Evolutionary conservation across 1,140 invertebrate species (phyloP).

Genomic region (roundworm (Caenorhabditis elegans)): DNA sequence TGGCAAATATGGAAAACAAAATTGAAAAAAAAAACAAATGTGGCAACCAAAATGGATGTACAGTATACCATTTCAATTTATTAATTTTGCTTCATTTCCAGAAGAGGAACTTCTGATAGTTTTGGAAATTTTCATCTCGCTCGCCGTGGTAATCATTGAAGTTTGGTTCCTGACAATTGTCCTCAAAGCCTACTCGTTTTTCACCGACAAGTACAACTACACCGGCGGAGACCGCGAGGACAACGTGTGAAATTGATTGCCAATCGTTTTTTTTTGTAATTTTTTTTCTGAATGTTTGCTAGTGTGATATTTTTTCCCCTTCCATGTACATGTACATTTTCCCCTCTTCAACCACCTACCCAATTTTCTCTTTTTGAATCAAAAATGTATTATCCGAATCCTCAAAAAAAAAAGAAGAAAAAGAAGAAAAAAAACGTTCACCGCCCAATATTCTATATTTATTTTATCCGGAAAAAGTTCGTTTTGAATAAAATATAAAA

Average conservation of each 20-base stretch:
- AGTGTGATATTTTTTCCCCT: constrained; percentile 10
- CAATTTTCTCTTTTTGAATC: too few species aligned
- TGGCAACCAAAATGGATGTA: too few species aligned
- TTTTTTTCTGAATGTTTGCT: background rate
- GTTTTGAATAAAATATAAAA: background rate
- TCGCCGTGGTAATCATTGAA: constrained; percentile 34
- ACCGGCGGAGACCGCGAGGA: constrained; percentile 36
- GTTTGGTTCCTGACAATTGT: constrained; percentile 40
- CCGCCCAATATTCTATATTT: constrained; percentile 14
- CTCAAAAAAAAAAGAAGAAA: too few species aligned
- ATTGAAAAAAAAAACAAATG: too few species aligned
- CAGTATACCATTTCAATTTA: too few species aligned
- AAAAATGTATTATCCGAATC: too few species aligned
- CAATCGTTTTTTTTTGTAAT: background rate
- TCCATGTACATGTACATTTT: constrained; percentile 19
- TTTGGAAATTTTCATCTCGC: constrained; percentile 35
- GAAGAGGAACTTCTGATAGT: constrained; percentile 40
- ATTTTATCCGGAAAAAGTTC: constrained; percentile 2
- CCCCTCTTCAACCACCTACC: background rate
- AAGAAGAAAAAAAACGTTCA: background rate
- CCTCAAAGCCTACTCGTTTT: constrained; percentile 20
- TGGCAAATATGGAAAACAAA: too few species aligned
- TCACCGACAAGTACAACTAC: constrained; percentile 42
- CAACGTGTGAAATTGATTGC: background rate
- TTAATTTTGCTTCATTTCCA: too few species aligned